Evolutionary conservation across 1,140 invertebrate species (phyloP), one percentile per base, ranked within the genome.

Genomic region (Saxidomus purpurata): DNA sequence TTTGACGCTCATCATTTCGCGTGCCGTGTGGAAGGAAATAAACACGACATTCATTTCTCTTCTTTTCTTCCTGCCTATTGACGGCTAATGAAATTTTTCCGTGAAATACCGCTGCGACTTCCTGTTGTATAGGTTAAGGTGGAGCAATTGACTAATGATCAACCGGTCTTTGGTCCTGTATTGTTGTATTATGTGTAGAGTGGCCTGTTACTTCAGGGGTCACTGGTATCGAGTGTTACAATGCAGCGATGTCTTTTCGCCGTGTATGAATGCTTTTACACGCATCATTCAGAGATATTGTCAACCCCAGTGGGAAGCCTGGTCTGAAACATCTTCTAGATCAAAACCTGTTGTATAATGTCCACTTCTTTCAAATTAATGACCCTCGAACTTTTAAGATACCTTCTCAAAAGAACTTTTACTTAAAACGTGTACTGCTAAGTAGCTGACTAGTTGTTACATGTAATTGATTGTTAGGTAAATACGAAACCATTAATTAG

Each of bases 121-220:
- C 81, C 80, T 89, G 80, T 63, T 63, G 71, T 43, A 81, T 38
- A 61, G 71, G 17, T 49, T 9, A 79, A 63, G 87, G 87, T 59
- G 79, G 87, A 55, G 67, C 80, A 49, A 76, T 74, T 59, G 63
- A 61, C 87, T 89, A 89, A 89, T 89, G 79, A 89, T 81, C 63
- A 63, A 71, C 47, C 47, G 55, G 13, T 76, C 40, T 59, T 74
- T 67, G n/a, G 13, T 8, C 17, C 0, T 13, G 38, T 36, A 74
- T 85, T 85, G 83, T 85, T 19, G 67, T 74, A 40, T 85, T 85
- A 52, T 52, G 67, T 47, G 43, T 25, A 71, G 25, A 55, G 13
- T 76, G 28, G 67, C 69, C 69, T 71, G 63, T 85, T 34, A 85
- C 83, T 85, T 76, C 34, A 85, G 71, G 83, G 83, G 83, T 85